phyloP scores from a whole-genome alignment of 2,113 vertebrate genomes.

The Myotis davidii region DNA sequence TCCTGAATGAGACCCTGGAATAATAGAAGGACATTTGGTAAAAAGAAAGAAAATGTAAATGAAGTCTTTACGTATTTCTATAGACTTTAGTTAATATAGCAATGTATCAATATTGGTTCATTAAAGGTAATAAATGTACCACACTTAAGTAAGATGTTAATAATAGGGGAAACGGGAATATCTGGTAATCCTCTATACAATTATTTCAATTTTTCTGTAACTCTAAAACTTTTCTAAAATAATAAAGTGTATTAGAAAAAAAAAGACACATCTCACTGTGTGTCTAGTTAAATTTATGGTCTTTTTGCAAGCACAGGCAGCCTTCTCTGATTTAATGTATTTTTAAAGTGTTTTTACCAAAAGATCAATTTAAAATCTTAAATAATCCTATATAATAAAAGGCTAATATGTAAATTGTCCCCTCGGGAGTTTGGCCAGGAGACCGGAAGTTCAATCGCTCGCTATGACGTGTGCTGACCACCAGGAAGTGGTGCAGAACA shows the following conservation, averaged over 20 bases:
- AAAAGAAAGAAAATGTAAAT: background rate
- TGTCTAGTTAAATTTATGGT: background rate
- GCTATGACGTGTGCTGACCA: too few relatives aligned
- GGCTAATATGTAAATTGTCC: too few relatives aligned
- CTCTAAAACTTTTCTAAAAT: background rate
- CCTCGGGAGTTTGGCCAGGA: too few relatives aligned
- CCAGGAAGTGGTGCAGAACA: too few relatives aligned
- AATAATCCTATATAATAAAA: background rate
- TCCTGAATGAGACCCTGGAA: background rate
- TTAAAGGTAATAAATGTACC: background rate
- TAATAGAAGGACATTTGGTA: background rate
- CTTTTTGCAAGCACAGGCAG: background rate
- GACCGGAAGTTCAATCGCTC: too few relatives aligned
- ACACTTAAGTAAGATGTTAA: background rate
- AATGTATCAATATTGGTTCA: background rate
- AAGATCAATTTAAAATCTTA: background rate
- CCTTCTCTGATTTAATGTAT: background rate
- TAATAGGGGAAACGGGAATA: background rate
- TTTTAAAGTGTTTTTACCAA: background rate
- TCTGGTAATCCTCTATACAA: background rate
- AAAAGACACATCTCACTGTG: background rate
- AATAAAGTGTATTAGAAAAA: background rate
- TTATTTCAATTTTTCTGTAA: background rate
- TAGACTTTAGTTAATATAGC: background rate
- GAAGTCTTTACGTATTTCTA: background rate